Evolutionary conservation across 37 sponge, comb jelly and placozoan genomes (phyloP), one percentile per base, ranked within the genome.

Genomic region (Ianthella basta): DNA sequence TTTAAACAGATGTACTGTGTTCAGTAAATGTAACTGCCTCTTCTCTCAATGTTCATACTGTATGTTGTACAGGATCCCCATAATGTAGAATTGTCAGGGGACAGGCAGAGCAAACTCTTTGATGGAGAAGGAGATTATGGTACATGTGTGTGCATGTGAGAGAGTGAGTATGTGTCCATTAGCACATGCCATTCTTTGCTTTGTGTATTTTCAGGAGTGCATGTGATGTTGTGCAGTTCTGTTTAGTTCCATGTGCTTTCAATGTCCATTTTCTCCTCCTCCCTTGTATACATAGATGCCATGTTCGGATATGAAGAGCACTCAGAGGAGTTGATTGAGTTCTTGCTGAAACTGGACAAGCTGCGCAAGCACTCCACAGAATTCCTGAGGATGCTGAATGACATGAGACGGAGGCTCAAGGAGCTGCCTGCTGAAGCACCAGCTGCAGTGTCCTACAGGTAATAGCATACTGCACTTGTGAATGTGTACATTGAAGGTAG

Each of bases 361-460:
- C 86, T 96, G 19, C 82, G 97, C 25, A 75, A 67, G 30, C 84
- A 91, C 30, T 88, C 97, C 53, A 83, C 84, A 33, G 80, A 82
- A 18, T 96, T 87, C 55, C 86, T 96, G 29, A 80, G 78, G 15
- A 93, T 96, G 88, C 53, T 96, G 55, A 96, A 96, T 84, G 97
- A 96, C 79, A 96, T 96, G 94, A 88, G 97, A 84, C 66, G 88
- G 35, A 87, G 92, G 27, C 55, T 91, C 55, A 96, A 93, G 65
- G 91, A 90, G 60, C 81, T 96, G 20, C 90, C 94, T 12, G 74
- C 77, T 53, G 92, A 87, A 15, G 55, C 94, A 50, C 60, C 79
- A 50, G 85, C 84, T n/a, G 90, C 87, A 8, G 32, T 80, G 21
- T 91, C 91, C 44, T 96, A 92, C 88, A 89, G 79, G 93, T 95